Evolutionary conservation across 2,888 invertebrate genomes (phyloP), one percentile per base, ranked within the genome.

Genomic region (Pantelozetes paolii): DNA sequence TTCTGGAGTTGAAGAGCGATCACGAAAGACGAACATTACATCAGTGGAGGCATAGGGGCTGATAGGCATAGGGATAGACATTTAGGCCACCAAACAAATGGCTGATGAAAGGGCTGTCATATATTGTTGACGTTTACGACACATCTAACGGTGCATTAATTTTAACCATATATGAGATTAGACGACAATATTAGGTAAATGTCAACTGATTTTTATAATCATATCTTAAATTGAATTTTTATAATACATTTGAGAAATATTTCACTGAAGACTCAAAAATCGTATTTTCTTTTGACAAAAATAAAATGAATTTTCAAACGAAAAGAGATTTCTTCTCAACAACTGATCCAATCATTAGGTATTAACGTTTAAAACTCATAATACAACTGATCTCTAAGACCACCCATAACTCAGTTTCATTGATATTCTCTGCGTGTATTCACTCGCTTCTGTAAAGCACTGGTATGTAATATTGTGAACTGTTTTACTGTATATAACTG

Each of bases 301-400:
- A 20, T 8, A 20, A 8, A 20, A 8, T 50, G 50, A 50, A 50
- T 2, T 45, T 13, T 9, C 15, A 45, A 50, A 20, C 45, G 20
- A 50, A 50, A 23, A 50, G 8, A 26, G 23, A 54, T 23, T 50
- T 54, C 23, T 54, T 54, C 20, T 50, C 13, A n/a, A 67, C 32
- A 67, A 67, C 40, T 42, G 67, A 67, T 67, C 67, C 23, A 36
- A 67, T 67, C 40, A 67, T 67, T 67, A 67, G 67, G 67, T 42
- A 67, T 67, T 67, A 67, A 42, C 67, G 67, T 42, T 32, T 32
- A 62, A 67, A 67, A 67, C 42, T 42, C 36, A 67, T 42, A 67
- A 42, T 67, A 42, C 42, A 67, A 42, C 20, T 42, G 67, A 67
- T 40, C 42, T n/a, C 11, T 42, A 23, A 42, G 67, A 67, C 67